These are phyloP conservation scores for Oryzias celebensis DNA, from an alignment of 2,113 vertebrate genomes.

Conservation along the genomic window DNA sequence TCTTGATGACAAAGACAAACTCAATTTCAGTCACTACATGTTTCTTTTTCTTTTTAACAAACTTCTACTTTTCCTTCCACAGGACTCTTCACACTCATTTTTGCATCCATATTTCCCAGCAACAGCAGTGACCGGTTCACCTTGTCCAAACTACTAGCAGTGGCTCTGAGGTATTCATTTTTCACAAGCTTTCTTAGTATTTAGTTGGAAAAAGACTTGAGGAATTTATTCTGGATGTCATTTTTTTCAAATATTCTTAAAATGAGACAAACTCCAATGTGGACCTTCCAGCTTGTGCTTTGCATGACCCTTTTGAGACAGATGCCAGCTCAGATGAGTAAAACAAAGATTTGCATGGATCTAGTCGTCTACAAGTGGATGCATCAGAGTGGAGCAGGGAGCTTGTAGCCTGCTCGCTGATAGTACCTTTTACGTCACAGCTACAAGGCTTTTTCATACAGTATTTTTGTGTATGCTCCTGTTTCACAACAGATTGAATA, in stretches of 20 bases:
- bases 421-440: no score
- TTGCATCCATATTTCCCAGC: slow-evolving; percentile 94
- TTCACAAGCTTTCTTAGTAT: no score
- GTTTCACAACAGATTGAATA: no score
- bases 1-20: neutral
- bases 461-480: no score
- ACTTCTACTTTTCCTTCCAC: slow-evolving; percentile 11
- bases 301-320: neutral
- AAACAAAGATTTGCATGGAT: no score
- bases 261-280: neutral
- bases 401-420: no score
- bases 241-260: neutral
- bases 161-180: slow-evolving; percentile 85
- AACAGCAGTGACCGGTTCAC: slow-evolving; percentile 97
- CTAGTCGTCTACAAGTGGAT: no score
- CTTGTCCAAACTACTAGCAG: slow-evolving; percentile 91
- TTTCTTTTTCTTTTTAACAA: neutral
- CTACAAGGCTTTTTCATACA: no score
- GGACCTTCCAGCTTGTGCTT: neutral
- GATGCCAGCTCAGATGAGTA: no score
- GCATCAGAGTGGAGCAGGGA: no score
- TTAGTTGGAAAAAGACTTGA: no score
- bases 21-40: neutral
- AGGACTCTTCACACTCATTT: slow-evolving; percentile 94
- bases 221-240: no score